phyloP scores from a whole-genome alignment of 2,888 invertebrate genomes.

The Machimus atricapillus region DNA sequence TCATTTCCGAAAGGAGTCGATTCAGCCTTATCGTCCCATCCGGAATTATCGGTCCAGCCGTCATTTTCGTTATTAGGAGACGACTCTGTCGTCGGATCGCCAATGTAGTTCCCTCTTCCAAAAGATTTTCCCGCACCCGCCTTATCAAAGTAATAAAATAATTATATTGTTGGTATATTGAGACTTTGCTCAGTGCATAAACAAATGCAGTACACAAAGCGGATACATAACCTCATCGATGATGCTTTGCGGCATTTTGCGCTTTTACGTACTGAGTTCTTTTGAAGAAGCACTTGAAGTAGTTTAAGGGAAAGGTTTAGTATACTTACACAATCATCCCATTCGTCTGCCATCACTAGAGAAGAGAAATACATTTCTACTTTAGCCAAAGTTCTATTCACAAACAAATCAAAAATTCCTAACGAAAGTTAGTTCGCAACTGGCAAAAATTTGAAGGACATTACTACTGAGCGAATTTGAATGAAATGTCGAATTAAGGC shows the following conservation, averaged over 20 bases:
- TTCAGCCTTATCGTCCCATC: conserved; percentile 59
- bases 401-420: conserved; percentile 22
- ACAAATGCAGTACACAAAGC: conserved; percentile 8
- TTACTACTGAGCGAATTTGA: background rate
- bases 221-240: conserved; percentile 40
- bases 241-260: background rate
- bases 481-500: background rate
- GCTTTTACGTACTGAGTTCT: background rate
- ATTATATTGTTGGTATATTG: background rate
- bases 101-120: conserved; percentile 29
- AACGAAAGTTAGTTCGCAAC: background rate
- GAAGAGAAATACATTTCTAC: conserved; percentile 45
- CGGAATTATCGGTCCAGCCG: conserved; percentile 55
- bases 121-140: conserved; percentile 41
- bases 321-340: conserved; percentile 49
- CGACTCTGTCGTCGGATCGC: background rate
- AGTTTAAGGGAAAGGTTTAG: background rate
- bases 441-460: conserved; percentile 11
- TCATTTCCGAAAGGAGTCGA: background rate
- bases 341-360: conserved; percentile 51
- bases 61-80: conserved; percentile 54
- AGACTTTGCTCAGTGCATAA: background rate
- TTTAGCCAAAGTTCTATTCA: background rate
- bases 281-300: background rate
- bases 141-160: background rate